phyloP scores from a whole-genome alignment of 64 coral and sea anemone genomes.

The Actinia tenebrosa region DNA sequence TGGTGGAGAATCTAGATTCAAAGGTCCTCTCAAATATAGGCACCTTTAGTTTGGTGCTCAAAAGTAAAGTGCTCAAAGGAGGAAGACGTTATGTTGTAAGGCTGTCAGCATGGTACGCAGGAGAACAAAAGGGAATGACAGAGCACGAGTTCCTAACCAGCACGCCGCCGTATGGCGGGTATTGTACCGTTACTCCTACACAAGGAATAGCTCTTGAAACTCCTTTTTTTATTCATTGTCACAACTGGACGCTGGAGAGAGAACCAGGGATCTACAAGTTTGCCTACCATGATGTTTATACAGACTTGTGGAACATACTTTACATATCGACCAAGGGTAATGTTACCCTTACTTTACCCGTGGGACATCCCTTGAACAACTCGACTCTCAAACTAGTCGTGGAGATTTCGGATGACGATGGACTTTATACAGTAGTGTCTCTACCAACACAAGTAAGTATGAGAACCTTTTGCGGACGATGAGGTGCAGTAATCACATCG shows the following conservation, averaged over 20 bases:
- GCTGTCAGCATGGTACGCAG: constrained; percentile 16
- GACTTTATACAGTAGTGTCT: constrained; percentile 1
- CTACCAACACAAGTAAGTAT: background rate
- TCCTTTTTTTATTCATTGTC: constrained; percentile 50
- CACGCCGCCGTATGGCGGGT: constrained; percentile 50
- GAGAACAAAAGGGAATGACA: constrained; percentile 29
- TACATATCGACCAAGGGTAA: constrained; percentile 20
- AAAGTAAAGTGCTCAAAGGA: constrained; percentile 9
- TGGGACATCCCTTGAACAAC: constrained; percentile 51
- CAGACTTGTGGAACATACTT: constrained; percentile 24
- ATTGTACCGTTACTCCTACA: constrained; percentile 32
- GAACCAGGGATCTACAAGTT: constrained; percentile 54
- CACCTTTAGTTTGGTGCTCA: constrained; percentile 25
- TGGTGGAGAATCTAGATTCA: constrained; percentile 11
- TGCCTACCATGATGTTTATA: constrained; percentile 16
- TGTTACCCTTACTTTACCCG: constrained; percentile 32
- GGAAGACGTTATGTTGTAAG: constrained; percentile 26
- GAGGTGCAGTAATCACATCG: too few species aligned
- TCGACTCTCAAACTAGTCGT: constrained; percentile 21
- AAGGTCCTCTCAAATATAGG: constrained; percentile 4
- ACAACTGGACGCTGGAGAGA: constrained; percentile 51
- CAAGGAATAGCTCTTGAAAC: constrained; percentile 54
- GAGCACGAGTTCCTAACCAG: constrained; percentile 69
- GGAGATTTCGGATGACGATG: constrained; percentile 43
- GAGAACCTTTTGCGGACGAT: background rate